Conservation (phyloP, 2,113 vertebrate genomes). For the Felis chaus region DNA sequence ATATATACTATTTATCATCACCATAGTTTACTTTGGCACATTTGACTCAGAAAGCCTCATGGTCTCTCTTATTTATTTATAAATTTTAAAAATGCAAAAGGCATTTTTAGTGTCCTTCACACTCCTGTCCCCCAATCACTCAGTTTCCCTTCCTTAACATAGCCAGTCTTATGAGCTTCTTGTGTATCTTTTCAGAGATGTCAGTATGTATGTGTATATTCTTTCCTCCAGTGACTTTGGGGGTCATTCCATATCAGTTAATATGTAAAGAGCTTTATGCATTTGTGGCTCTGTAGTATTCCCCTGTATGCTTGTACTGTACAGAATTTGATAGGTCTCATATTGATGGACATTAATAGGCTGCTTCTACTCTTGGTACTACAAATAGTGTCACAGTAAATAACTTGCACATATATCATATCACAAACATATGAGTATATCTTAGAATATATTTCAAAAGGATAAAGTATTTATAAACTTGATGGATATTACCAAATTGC, state of each 20-base stretch:
- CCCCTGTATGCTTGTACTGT: background rate
- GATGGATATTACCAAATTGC: background rate
- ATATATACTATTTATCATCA: background rate
- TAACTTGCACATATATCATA: background rate
- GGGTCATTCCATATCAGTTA: background rate
- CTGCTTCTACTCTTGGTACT: background rate
- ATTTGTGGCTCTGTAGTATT: background rate
- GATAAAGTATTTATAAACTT: background rate
- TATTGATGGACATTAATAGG: background rate
- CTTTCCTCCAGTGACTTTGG: background rate
- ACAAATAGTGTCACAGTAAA: background rate
- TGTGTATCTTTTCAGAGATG: background rate
- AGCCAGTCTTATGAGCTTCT: background rate
- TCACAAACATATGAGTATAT: background rate
- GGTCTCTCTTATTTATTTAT: background rate
- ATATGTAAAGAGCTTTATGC: background rate
- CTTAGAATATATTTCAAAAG: conserved; percentile 23
- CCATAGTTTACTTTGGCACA: background rate
- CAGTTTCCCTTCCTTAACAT: background rate
- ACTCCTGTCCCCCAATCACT: background rate
- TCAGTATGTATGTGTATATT: background rate
- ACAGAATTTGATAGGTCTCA: background rate
- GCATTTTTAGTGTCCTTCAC: background rate
- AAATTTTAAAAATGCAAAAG: background rate
- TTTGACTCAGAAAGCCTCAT: background rate